phyloP scores from a whole-genome alignment of 2,888 invertebrate species.

The Lycia hirtaria region DNA sequence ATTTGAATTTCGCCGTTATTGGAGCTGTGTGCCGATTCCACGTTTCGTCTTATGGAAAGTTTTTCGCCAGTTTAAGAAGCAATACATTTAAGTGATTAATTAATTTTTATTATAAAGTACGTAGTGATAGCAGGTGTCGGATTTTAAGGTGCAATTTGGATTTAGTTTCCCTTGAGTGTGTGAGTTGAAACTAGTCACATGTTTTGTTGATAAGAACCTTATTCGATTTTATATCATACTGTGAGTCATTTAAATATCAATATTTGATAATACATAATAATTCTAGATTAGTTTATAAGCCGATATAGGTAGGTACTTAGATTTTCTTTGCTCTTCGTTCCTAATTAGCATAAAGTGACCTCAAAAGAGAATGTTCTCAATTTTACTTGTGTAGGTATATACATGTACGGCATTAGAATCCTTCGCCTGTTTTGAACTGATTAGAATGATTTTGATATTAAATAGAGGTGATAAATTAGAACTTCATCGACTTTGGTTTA shows the following conservation, averaged over 20 bases:
- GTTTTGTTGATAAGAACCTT: not conserved
- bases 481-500: no score
- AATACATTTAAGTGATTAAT: conserved; percentile 18
- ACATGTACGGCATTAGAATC: no score
- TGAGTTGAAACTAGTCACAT: conserved; percentile 20
- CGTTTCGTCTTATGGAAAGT: conserved; percentile 1
- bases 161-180: conserved; percentile 11
- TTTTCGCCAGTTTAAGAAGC: conserved; percentile 12
- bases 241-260: not conserved
- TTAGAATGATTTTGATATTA: no score
- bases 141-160: conserved; percentile 22
- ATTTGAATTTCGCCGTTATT: conserved; percentile 11
- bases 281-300: no score
- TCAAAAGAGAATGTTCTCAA: not conserved
- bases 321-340: not conserved
- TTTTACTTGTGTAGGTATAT: no score
- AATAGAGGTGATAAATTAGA: no score
- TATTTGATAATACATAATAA: no score
- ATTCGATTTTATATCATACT: not conserved
- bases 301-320: not conserved
- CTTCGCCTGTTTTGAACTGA: no score
- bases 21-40: conserved; percentile 2
- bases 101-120: conserved; percentile 13
- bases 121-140: conserved; percentile 16
- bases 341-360: not conserved